Conservation (phyloP, 2,888 invertebrate genomes). For the Hipparchia semele region DNA sequence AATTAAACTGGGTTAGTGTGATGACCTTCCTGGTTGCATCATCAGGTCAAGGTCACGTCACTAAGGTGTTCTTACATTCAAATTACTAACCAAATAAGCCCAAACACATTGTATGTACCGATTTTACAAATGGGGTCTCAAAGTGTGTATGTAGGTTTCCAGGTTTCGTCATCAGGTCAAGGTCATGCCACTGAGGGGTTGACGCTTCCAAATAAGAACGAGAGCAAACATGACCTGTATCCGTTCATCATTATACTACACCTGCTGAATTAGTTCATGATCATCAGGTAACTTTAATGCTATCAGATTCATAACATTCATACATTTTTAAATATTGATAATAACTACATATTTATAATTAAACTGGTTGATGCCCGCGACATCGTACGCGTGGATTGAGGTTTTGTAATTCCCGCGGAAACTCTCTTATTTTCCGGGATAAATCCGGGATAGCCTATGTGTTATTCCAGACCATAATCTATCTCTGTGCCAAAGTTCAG, state of each 20-base stretch:
- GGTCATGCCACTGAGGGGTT: neutral
- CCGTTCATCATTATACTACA: neutral
- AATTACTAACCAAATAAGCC: neutral
- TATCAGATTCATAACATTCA: no score
- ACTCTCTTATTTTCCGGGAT: no score
- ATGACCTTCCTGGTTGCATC: conserved; percentile 16
- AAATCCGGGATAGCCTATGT: no score
- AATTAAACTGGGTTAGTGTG: neutral
- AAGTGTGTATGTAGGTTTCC: neutral
- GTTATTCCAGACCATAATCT: no score
- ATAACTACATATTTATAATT: no score
- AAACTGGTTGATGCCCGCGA: no score
- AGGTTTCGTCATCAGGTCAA: conserved; percentile 2
- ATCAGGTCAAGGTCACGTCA: conserved; percentile 16
- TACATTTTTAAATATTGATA: neutral
- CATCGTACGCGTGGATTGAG: no score
- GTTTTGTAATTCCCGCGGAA: no score
- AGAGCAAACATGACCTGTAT: neutral
- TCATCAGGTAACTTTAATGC: no score
- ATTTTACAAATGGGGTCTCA: neutral
- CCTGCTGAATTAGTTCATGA: no score
- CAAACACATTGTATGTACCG: no score
- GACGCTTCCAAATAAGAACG: neutral
- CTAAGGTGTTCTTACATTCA: neutral
- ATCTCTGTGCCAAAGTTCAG: no score